Percentiles rank a stretch among this genome's conserved stretches.
Evolutionary conservation across 2,113 vertebrate species (phyloP).

Genomic region (Cyanistes caeruleus): DNA sequence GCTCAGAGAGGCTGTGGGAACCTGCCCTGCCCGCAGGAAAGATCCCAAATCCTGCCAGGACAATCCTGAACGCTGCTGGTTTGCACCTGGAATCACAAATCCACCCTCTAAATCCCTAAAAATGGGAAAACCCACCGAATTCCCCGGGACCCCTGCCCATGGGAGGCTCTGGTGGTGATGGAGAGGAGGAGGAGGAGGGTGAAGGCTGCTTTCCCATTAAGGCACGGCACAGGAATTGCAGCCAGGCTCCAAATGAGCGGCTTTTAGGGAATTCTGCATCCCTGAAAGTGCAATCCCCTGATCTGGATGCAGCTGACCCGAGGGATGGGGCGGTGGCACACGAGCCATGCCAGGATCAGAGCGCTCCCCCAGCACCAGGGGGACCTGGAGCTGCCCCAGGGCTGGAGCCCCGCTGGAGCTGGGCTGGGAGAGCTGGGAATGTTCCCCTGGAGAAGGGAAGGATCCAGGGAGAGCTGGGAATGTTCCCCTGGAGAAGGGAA

Average conservation of each 20-base stretch:
- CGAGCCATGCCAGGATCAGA: accelerated
- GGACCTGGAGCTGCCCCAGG: not conserved
- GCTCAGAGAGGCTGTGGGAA: accelerated
- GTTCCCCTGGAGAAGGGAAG: not conserved
- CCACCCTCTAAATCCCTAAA: accelerated
- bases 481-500: accelerated
- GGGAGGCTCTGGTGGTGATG: accelerated
- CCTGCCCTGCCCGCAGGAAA: accelerated
- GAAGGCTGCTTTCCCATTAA: not conserved
- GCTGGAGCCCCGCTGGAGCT: not conserved
- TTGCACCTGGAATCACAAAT: accelerated
- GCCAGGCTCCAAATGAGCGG: too few relatives aligned
- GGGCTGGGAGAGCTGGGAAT: not conserved
- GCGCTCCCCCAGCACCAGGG: accelerated
- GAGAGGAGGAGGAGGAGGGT: not conserved
- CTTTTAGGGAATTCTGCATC: accelerated
- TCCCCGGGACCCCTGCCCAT: accelerated
- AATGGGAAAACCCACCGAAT: accelerated
- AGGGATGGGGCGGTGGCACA: not conserved
- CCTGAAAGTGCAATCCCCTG: accelerated
- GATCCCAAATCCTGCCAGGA: accelerated
- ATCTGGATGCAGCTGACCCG: accelerated
- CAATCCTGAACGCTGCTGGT: accelerated
- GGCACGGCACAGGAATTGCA: accelerated
- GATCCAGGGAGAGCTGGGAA: not conserved